Base-by-base conservation (phyloP, 2,113 vertebrate genomes). In the Brachypteracias leptosomus region DNA sequence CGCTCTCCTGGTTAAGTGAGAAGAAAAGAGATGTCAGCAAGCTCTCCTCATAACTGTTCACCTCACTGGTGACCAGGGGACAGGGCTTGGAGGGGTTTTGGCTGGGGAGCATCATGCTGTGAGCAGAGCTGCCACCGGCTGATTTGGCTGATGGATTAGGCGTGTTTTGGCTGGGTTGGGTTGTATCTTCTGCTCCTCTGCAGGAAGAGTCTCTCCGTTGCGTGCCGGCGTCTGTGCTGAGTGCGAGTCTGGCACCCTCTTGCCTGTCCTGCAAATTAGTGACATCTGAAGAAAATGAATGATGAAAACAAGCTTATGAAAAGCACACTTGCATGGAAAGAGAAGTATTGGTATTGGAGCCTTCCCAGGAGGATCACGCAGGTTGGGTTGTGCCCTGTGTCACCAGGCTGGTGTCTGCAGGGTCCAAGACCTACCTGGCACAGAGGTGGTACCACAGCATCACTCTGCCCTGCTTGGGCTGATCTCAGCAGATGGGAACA, bases 371-470 rank as follows among this genome's bases (percentile, higher is more conserved):
- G 70, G 36, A 33, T 78, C 4, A 1, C 5, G 5, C 9, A 36
- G 44, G 26, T 40, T 46, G 67, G 68, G 57, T 3, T 72, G 58
- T 85, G 88, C 40, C 44, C 44, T 18, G 55, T 22, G 62, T 68
- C 67, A 38, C 21, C 0, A 16, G 29, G 10, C 14, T 0, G 0
- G 17, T 4, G 58, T 7, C 47, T 1, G 0, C 0, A 1, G 20
- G 12, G 40, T 28, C n/a, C 1, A 0, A 20, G 90, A 6, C 4
- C 33, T 75, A 68, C 55, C 62, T 1, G 2, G n/a, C 21, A 25
- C 42, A 14, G 78, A 66, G 58, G 6, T 33, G 72, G 71, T 16
- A 24, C 10, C 52, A 3, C 0, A 1, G 14, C 21, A 12, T 16
- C 3, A 0, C 6, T 44, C 11, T 70, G 6, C 62, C 4, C 58